Conservation (phyloP, 2,797 vertebrate genomes). For the Accipiter minullus region DNA sequence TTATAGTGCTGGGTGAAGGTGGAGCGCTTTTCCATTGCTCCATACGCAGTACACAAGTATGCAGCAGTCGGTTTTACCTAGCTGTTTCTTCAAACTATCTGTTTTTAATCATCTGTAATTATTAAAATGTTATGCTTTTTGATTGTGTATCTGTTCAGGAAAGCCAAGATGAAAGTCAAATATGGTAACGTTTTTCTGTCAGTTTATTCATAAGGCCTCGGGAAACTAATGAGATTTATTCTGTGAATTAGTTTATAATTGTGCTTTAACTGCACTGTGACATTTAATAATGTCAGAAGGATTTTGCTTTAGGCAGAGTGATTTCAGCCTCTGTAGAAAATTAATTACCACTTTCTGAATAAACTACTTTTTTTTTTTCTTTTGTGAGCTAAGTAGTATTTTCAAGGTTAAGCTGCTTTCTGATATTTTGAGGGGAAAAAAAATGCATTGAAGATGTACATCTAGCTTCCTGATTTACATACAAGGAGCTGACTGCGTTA, state of each 20-base stretch:
- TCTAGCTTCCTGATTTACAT: background rate
- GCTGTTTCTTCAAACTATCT: background rate
- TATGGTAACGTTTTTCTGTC: slow-evolving; percentile 54
- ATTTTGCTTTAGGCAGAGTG: slow-evolving; percentile 77
- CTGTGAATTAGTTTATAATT: slow-evolving; percentile 79
- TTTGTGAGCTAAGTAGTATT: slow-evolving; percentile 44
- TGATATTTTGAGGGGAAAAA: slow-evolving; percentile 29
- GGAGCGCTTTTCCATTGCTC: background rate
- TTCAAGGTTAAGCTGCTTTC: slow-evolving; percentile 72
- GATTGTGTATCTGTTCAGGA: slow-evolving; percentile 11
- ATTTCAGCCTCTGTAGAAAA: slow-evolving; percentile 72
- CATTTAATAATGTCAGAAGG: slow-evolving; percentile 80
- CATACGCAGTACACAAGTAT: accelerated
- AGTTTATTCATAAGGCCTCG: slow-evolving; percentile 68
- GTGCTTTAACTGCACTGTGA: slow-evolving; percentile 75
- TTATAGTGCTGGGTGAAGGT: background rate
- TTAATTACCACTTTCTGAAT: slow-evolving; percentile 69
- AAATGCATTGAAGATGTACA: background rate
- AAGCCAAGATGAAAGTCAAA: slow-evolving; percentile 64
- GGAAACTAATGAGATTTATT: slow-evolving; percentile 78
- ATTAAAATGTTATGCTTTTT: slow-evolving; percentile 44
- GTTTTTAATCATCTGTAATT: slow-evolving; percentile 46
- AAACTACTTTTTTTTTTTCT: slow-evolving; percentile 14
- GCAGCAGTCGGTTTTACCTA: background rate
- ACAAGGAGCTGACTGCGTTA: background rate